phyloP scores from a whole-genome alignment of 2,888 invertebrate genomes.

The Heterodera filipjevi region DNA sequence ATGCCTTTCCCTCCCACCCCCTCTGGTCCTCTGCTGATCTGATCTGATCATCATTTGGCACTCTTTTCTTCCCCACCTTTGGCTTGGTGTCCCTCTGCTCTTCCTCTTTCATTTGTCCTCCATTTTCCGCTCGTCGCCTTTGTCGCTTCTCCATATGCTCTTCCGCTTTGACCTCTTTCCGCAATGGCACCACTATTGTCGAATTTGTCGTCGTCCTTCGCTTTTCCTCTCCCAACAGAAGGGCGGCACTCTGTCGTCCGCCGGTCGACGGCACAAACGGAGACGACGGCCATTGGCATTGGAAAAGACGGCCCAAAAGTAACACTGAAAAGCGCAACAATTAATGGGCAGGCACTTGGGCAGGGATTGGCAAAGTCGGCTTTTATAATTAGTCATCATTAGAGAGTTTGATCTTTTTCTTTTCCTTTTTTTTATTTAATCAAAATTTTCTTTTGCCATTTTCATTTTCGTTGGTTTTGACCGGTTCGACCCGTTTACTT shows the following conservation, averaged over 20 bases:
- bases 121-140: not conserved
- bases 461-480: not conserved
- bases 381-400: not conserved
- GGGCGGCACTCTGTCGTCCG: not conserved
- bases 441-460: no score
- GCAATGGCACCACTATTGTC: not conserved
- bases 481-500: not conserved
- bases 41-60: not conserved
- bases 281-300: not conserved
- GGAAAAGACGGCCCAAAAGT: conserved; percentile 7
- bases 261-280: not conserved
- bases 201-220: not conserved
- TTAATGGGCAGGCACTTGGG: no score
- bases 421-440: no score
- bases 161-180: not conserved
- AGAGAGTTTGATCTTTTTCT: no score
- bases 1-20: not conserved
- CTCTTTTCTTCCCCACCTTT: not conserved
- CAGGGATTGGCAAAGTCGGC: not conserved
- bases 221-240: not conserved
- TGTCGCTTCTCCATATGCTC: not conserved
- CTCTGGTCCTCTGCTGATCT: not conserved
- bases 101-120: not conserved
- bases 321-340: not conserved
- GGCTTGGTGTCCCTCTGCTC: not conserved